These are phyloP conservation scores for Trematocara variabile DNA, from an alignment of 2,113 vertebrate species.

Conservation along the genomic window DNA sequence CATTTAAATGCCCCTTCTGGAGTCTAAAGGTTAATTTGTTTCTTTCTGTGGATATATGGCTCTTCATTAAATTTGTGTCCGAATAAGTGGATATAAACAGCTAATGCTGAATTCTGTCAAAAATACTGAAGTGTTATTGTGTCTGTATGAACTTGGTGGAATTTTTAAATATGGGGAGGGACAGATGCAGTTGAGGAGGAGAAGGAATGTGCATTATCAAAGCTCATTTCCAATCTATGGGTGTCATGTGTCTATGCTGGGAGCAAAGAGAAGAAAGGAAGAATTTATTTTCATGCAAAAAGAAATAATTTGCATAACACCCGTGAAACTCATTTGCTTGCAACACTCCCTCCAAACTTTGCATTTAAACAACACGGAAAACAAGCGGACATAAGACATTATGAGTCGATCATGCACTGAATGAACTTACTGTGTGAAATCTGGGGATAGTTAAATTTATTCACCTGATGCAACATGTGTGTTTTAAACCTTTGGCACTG, in stretches of 20 bases:
- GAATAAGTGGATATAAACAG: neutral
- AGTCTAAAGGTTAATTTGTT: conserved; percentile 74
- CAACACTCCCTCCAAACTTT: conserved; percentile 47
- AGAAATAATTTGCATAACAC: conserved; percentile 45
- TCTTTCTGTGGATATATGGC: conserved; percentile 61
- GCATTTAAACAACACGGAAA: conserved; percentile 40
- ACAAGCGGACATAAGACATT: neutral
- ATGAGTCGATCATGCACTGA: neutral
- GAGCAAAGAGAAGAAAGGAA: neutral
- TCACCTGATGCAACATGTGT: neutral
- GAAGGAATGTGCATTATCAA: conserved; percentile 2
- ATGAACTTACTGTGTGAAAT: neutral
- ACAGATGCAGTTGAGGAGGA: neutral
- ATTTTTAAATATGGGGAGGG: neutral
- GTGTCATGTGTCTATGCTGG: conserved; percentile 38
- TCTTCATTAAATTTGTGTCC: conserved; percentile 49
- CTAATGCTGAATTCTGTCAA: conserved; percentile 30
- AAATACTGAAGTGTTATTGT: neutral
- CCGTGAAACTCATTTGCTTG: conserved; percentile 55
- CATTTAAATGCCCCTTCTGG: conserved; percentile 45
- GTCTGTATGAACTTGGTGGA: neutral
- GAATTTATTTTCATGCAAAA: conserved; percentile 46
- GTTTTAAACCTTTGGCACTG: neutral
- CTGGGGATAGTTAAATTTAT: neutral
- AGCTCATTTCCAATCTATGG: neutral